Base-by-base conservation (phyloP, 2,888 invertebrate species). In the Napeogenes inachia region DNA sequence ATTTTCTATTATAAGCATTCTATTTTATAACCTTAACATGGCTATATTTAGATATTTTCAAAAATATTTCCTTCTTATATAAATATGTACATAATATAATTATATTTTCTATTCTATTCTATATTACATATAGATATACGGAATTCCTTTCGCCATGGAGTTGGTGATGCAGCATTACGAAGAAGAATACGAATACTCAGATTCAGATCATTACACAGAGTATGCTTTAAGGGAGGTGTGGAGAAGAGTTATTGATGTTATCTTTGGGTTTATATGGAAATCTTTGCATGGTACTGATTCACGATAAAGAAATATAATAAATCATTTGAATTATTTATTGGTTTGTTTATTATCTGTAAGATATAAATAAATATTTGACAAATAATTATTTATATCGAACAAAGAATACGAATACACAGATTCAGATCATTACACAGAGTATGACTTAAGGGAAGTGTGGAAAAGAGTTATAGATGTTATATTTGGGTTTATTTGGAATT, bases 101-200 rank as follows among this genome's bases (percentile, higher is more conserved):
- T 21, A 30, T 30, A 8, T 8, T 50, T 50, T 50, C 4, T 6
- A 50, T 8, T 12, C 10, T 50, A 30, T 12, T n/a, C 21, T 47
- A 13, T n/a, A n/a, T 76, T 74, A 42, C 68, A 21, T 21, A 21
- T 21, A 89, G 88, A 73, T 88, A 0, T 87, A 83, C 57, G 87
- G 87, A 0, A 77, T 89, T 30, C 87, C 87, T 2, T 88, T 77
- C 56, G 79, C 85, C 0, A 56, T 89, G 71, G 89, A 89, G 68
- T 73, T 87, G 30, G 80, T 81, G 2, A 87, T 89, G 87, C 87
- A 88, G 60, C 46, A 75, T 0, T 87, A 84, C 57, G 13, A 57
- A 0, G 57, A 67, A 4, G n/a, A 45, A 3, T 0, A 4, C 0
- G 0, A 8, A 3, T 56, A 64, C 0, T 42, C 50, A 5, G 0